Evolutionary conservation across 2,888 invertebrate genomes (phyloP).

Genomic region (Drosophila eohydei): DNA sequence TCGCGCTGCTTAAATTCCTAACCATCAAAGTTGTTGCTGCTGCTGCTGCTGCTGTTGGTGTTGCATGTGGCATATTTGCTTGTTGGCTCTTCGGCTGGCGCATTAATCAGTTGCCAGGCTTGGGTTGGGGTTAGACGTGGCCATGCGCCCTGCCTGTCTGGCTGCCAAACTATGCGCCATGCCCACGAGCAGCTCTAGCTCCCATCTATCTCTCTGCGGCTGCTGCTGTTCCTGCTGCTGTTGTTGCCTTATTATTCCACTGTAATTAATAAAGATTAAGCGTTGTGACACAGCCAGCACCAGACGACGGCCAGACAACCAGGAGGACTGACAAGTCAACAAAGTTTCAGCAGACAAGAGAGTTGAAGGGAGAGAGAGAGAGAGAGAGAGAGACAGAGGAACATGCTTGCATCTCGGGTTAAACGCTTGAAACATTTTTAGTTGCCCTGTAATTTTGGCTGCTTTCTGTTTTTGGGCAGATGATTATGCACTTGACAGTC

Average conservation of each 20-base stretch:
- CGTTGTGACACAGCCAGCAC: conserved; percentile 74
- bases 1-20: conserved; percentile 58
- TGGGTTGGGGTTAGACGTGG: conserved; percentile 28
- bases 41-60: conserved; percentile 37
- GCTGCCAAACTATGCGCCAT: conserved; percentile 57
- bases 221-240: conserved; percentile 7
- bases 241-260: conserved; percentile 77
- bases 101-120: conserved; percentile 44
- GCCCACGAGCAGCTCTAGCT: conserved; percentile 48
- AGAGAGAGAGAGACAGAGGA: neutral
- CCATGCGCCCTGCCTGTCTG: conserved; percentile 37
- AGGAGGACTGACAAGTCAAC: conserved; percentile 22
- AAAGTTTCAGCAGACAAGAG: conserved; percentile 42
- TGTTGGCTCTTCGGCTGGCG: conserved; percentile 63
- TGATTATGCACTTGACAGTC: conserved; percentile 74
- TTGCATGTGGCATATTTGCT: conserved; percentile 76
- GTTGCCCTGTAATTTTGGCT: conserved; percentile 64
- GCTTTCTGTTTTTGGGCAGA: conserved; percentile 29
- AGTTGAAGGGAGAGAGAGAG: neutral
- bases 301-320: conserved; percentile 14
- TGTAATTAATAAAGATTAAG: conserved; percentile 84
- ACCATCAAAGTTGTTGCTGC: conserved; percentile 38
- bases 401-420: conserved; percentile 50
- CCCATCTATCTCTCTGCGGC: conserved; percentile 49
- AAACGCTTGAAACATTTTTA: conserved; percentile 53